phyloP scores from a whole-genome alignment of 2,888 invertebrate genomes.

The Rotaria magnacalcarata region DNA sequence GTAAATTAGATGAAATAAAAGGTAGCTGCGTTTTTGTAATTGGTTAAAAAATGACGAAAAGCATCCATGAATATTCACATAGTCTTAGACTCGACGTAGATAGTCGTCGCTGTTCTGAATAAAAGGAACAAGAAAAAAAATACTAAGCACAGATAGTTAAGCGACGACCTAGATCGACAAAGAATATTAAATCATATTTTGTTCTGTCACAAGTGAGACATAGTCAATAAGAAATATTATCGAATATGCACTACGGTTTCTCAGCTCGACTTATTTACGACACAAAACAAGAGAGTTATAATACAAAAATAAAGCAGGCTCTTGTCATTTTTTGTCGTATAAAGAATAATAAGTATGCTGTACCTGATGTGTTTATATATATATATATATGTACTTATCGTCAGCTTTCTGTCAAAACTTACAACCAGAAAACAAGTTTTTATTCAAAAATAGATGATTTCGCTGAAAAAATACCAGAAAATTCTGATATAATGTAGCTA shows the following conservation, averaged over 20 bases:
- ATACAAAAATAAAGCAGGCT: neutral
- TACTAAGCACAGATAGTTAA: neutral
- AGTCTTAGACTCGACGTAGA: neutral
- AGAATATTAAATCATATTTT: neutral
- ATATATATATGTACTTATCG: neutral
- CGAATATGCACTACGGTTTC: neutral
- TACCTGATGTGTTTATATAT: neutral
- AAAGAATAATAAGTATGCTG: neutral
- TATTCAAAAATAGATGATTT: too few relatives aligned
- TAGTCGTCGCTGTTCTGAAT: neutral
- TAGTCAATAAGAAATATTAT: neutral
- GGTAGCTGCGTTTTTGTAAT: neutral
- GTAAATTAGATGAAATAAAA: neutral
- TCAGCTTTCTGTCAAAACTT: neutral
- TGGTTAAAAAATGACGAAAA: neutral
- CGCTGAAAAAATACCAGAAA: too few relatives aligned
- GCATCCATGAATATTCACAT: neutral
- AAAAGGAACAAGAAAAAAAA: neutral
- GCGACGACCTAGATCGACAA: neutral
- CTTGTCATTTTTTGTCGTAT: neutral
- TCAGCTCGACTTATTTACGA: too few relatives aligned
- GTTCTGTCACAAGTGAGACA: too few relatives aligned
- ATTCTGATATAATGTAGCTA: too few relatives aligned
- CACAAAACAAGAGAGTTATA: neutral
- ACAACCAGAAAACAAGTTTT: too few relatives aligned